Conservation (phyloP, 2,888 invertebrate species). For the Drosophila cyrtoloma region DNA sequence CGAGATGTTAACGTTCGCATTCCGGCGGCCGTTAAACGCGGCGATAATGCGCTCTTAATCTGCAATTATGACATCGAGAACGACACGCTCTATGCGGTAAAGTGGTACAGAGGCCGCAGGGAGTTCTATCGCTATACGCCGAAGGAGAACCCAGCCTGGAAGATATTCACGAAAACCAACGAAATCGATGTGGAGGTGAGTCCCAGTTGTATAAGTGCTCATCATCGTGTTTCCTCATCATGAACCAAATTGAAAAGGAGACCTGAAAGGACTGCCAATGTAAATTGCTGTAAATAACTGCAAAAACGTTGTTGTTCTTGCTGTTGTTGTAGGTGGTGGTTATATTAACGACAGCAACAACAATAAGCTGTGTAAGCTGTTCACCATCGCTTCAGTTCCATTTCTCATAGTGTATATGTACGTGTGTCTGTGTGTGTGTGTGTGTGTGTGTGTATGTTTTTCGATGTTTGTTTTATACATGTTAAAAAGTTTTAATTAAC, state of each 20-base stretch:
- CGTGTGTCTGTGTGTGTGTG: constrained; percentile 9
- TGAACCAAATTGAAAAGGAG: constrained; percentile 43
- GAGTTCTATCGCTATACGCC: constrained; percentile 95
- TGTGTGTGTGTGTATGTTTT: constrained; percentile 27
- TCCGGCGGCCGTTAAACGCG: constrained; percentile 89
- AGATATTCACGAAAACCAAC: constrained; percentile 88
- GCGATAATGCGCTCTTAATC: constrained; percentile 88
- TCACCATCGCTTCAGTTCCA: constrained; percentile 29
- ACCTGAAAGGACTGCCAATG: constrained; percentile 57
- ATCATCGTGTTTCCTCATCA: constrained; percentile 26
- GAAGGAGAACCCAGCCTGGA: constrained; percentile 89
- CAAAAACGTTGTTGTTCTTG: constrained; percentile 8
- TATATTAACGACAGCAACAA: constrained; percentile 50
- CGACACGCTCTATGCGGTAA: constrained; percentile 93
- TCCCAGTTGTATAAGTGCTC: constrained; percentile 31
- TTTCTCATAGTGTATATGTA: constrained; percentile 2
- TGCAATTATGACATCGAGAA: constrained; percentile 93
- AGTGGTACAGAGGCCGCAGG: constrained; percentile 93
- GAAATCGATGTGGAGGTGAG: constrained; percentile 93
- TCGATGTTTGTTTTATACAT: constrained; percentile 70
- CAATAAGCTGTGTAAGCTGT: constrained; percentile 45
- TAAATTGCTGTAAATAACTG: constrained; percentile 65
- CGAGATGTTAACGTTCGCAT: constrained; percentile 89
- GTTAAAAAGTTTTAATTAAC: constrained; percentile 80
- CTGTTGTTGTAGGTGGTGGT: constrained; percentile 22